These are phyloP conservation scores for Drosophila jambulina DNA, from an alignment of 1,140 invertebrate genomes.

Conservation along the genomic window DNA sequence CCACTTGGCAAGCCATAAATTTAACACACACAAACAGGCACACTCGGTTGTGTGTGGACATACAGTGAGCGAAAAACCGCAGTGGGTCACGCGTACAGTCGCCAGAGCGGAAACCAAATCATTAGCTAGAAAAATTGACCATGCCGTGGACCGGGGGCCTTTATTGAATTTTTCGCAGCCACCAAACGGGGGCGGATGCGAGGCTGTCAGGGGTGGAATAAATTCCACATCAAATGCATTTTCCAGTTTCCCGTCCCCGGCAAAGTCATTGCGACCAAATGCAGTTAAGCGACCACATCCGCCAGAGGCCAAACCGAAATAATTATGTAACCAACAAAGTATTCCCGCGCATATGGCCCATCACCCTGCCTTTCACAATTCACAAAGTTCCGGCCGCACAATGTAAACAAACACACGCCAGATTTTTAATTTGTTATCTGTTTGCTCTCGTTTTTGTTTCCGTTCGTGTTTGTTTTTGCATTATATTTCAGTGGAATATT, in stretches of 20 bases:
- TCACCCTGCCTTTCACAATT: conserved; percentile 14
- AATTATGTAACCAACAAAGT: conserved; percentile 72
- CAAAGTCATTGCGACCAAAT: conserved; percentile 51
- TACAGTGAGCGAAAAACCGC: conserved; percentile 16
- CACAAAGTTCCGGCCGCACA: conserved; percentile 38
- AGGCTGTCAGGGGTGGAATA: conserved; percentile 52
- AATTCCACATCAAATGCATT: conserved; percentile 66
- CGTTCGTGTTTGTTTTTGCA: conserved; percentile 14
- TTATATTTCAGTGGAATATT: conserved; percentile 32
- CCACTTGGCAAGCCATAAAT: conserved; percentile 80
- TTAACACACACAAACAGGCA: conserved; percentile 64
- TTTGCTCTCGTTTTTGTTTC: conserved; percentile 13
- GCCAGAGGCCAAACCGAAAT: conserved; percentile 47
- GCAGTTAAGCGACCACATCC: conserved; percentile 77
- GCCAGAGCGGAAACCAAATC: conserved; percentile 69
- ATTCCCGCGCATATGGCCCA: conserved; percentile 40
- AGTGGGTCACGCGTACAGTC: conserved; percentile 38
- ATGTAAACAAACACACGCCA: conserved; percentile 29
- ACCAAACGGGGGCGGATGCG: not conserved
- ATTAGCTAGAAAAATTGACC: conserved; percentile 81
- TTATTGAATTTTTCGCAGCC: conserved; percentile 53
- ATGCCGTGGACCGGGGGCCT: conserved; percentile 22
- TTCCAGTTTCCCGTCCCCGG: conserved; percentile 17
- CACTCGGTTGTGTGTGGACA: not conserved
- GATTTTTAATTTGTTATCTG: conserved; percentile 57